Base-by-base conservation (phyloP, 1,140 invertebrate species). In the Lepidurus apus region DNA sequence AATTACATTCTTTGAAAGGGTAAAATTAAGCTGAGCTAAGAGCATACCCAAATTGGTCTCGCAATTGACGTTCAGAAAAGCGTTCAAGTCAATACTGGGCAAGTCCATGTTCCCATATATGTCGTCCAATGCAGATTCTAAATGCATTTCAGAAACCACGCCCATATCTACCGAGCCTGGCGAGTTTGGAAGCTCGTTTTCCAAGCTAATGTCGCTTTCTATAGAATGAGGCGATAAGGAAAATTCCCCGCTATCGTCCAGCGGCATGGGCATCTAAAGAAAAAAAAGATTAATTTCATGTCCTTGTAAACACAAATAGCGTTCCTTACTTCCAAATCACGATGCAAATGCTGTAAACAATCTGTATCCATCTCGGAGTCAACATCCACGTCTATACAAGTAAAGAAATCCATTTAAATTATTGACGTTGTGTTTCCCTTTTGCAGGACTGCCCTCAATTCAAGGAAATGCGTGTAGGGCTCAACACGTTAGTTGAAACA, bases 51-150 rank as follows among this genome's bases (percentile, higher is more conserved):
- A n/a, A 21, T 21, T 65, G 17, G 53, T 65, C 21, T 65, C 53
- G 53, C 53, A 65, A 65, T 9, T 65, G 21, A 65, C 53, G 21
- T 17, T 65, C 13, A 65, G 53, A 65, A 65, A 65, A 65, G 53
- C 21, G 53, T 65, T 65, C 53, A 65, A 65, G 53, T 65, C 53
- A 65, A 65, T 65, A 17, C 53, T 65, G 17, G 53, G 53, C 53
- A 65, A 17, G 2, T 65, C 53, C 13, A 65, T 65, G 53, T 65
- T 65, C 17, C 53, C 53, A 7, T 65, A 65, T 4, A 65, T 65
- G 8, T 65, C 53, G 21, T 65, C 53, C 53, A 65, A 65, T 7
- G 53, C 13, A 21, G 53, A n/a, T 8, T 21, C 53, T 17, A 65
- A 17, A 21, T 65, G 7, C 13, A 65, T 11, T 65, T 65, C 53